Evolutionary conservation across 2,797 vertebrate species (phyloP).

Genomic region (Vespertilio murinus): DNA sequence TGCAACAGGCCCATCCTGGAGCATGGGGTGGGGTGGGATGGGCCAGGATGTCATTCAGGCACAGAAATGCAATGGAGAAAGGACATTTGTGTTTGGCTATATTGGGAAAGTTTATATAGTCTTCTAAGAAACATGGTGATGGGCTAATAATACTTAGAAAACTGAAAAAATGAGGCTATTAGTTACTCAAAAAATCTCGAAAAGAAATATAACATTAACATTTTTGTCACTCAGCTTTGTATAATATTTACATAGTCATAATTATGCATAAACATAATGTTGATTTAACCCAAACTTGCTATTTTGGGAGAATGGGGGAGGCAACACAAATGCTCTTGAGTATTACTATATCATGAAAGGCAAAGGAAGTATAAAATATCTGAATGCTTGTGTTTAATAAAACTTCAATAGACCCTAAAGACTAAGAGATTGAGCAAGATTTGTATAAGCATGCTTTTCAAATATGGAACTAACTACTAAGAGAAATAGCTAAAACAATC

Average conservation of each 20-base stretch:
- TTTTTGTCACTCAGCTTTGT: background rate
- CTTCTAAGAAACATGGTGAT: background rate
- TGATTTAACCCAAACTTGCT: background rate
- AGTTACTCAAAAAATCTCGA: background rate
- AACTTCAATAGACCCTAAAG: background rate
- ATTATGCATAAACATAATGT: background rate
- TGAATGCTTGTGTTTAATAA: background rate
- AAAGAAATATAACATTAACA: background rate
- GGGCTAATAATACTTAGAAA: background rate
- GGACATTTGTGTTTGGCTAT: background rate
- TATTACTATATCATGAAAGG: background rate
- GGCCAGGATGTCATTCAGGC: background rate
- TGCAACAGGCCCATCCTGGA: background rate
- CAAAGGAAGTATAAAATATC: background rate
- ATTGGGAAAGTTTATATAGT: background rate
- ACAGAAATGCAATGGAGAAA: background rate
- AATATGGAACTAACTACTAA: background rate
- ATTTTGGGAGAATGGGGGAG: background rate
- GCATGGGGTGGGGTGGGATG: fast-evolving
- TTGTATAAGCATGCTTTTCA: background rate
- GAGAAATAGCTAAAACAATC: background rate
- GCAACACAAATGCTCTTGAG: background rate
- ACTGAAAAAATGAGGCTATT: background rate
- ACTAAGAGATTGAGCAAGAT: background rate
- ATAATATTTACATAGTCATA: background rate